Evolutionary conservation across 1,140 invertebrate genomes (phyloP), one percentile per base, ranked within the genome.

Genomic region (Hypothenemus hampei): DNA sequence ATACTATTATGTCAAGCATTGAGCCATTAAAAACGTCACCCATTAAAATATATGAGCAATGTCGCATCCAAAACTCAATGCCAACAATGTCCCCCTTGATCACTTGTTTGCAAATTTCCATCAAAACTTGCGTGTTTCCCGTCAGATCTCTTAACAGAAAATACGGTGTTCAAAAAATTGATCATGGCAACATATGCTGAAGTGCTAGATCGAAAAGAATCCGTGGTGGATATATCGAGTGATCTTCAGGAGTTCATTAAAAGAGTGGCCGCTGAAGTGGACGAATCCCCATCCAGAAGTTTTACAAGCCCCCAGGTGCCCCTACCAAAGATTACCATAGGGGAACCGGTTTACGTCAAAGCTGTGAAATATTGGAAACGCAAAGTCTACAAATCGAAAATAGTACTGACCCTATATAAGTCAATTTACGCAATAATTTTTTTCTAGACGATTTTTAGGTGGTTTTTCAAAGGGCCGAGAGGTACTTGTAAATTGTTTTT

Each of bases 321-420:
- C 19, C 13, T 60, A 33, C 58, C 58, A 15, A 64, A 67, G 58
- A 59, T 55, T 46, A 65, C 37, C 26, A 43, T 66, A 37, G 53
- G 53, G 23, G 69, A 68, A 37, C 62, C 67, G 4, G 39, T 64
- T 29, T 69, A 67, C 57, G 65, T 65, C 40, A 62, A 59, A 56
- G 66, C 67, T 24, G 64, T 70, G 48, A 66, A 65, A 53, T 69
- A 63, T 44, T 70, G 69, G 68, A 70, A 67, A 49, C 57, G 57
- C 40, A 69, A 64, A 61, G 62, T 72, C 55, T 67, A 71, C 61
- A 61, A 65, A 57, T 60, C 67, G 22, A 58, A 65, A 64, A 71
- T 72, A 66, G 68, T 70, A 70, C 59, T 61, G 37, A 55, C 10
- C 47, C 53, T 5, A 56, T 51, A 10, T 24, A 47, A 52, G 11